These are phyloP conservation scores for Zaprionus ghesquierei DNA, from an alignment of 1,140 invertebrate species.

Conservation along the genomic window DNA sequence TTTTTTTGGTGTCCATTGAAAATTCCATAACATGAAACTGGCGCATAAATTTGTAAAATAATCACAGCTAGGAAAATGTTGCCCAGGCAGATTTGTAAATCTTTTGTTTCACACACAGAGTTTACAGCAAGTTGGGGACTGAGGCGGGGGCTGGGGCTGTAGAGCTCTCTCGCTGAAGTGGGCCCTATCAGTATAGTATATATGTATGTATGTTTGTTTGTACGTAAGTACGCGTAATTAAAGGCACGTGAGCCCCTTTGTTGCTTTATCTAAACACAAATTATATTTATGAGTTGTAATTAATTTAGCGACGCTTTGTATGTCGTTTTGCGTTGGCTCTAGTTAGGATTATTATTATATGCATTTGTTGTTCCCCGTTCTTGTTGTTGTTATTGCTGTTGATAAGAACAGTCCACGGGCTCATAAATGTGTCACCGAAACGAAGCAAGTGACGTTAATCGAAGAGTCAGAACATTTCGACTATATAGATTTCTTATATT, in stretches of 20 bases:
- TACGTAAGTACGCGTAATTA: conserved; percentile 56
- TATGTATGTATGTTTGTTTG: conserved; percentile 34
- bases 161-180: not conserved
- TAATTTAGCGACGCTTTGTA: conserved; percentile 34
- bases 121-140: no score
- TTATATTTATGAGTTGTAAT: conserved; percentile 66
- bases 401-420: conserved; percentile 47
- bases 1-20: conserved; percentile 82
- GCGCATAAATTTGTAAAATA: conserved; percentile 78
- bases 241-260: conserved; percentile 53
- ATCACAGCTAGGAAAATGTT: conserved; percentile 74
- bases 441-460: conserved; percentile 37
- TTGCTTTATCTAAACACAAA: conserved; percentile 38
- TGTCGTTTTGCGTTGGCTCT: conserved; percentile 10
- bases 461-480: conserved; percentile 16
- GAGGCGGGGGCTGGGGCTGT: no score
- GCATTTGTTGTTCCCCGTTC: not conserved
- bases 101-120: not conserved
- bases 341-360: conserved; percentile 25
- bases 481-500: not conserved
- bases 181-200: not conserved
- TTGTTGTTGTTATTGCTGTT: conserved; percentile 19
- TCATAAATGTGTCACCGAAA: conserved; percentile 68
- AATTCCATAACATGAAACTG: conserved; percentile 82
- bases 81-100: conserved; percentile 61